Conservation (phyloP, 2,113 vertebrate species). For the Phoxinus phoxinus region DNA sequence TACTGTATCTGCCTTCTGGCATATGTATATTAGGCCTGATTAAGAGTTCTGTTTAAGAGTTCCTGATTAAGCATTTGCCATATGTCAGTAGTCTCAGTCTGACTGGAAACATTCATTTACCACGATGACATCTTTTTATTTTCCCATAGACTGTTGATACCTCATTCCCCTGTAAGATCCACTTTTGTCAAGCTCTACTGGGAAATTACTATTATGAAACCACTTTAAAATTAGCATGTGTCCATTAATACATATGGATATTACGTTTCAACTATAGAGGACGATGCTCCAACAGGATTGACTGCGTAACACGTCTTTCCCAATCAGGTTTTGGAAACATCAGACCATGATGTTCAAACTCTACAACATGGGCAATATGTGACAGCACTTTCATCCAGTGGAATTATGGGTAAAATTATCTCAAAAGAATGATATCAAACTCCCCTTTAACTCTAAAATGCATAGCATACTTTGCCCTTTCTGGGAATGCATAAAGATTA, state of each 20-base stretch:
- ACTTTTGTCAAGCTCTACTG: background rate
- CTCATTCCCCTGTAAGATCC: background rate
- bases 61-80: background rate
- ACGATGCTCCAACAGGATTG: background rate
- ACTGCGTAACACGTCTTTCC: background rate
- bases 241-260: background rate
- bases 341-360: background rate
- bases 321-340: background rate
- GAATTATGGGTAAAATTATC: background rate
- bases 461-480: background rate
- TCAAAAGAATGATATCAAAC: background rate
- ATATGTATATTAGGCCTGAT: background rate
- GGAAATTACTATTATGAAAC: background rate
- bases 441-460: background rate
- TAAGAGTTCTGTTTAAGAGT: background rate
- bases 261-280: background rate
- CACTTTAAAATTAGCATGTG: background rate
- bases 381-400: background rate
- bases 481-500: background rate
- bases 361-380: background rate
- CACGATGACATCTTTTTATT: background rate
- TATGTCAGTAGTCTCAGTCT: background rate
- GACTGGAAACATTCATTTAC: background rate
- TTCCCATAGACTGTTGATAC: background rate
- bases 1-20: background rate